Conservation (phyloP, 2,797 vertebrate genomes). For the Sebastes trivittatus region DNA sequence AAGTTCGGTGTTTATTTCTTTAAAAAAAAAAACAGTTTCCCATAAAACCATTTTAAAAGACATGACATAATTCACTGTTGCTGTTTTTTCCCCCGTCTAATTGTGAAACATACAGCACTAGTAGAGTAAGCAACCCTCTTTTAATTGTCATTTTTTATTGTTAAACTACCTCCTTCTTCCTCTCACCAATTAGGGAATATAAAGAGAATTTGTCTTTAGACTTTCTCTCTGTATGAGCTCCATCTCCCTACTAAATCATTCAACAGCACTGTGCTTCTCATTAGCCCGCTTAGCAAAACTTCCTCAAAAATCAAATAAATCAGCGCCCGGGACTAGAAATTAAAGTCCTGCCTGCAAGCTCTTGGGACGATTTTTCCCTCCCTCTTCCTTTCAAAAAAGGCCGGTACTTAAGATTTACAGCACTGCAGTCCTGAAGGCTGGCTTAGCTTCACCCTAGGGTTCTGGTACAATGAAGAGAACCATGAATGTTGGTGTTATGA, state of each 20-base stretch:
- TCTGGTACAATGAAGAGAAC: conserved; percentile 36
- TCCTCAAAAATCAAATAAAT: conserved; percentile 93
- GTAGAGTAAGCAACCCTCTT: conserved; percentile 49
- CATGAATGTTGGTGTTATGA: conserved; percentile 16
- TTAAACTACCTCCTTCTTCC: conserved; percentile 82
- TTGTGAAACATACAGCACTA: conserved; percentile 43
- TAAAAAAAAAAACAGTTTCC: background rate
- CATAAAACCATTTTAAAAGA: conserved; percentile 23
- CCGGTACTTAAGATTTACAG: conserved; percentile 64
- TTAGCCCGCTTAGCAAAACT: conserved; percentile 94
- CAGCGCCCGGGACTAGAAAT: conserved; percentile 87
- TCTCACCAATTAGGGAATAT: conserved; percentile 86
- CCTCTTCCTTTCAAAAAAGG: conserved; percentile 38
- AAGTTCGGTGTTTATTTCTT: background rate
- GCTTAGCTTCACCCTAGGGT: conserved; percentile 49
- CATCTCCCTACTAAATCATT: conserved; percentile 89
- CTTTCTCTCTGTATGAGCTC: conserved; percentile 68
- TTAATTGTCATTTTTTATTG: conserved; percentile 76
- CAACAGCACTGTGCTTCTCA: conserved; percentile 89
- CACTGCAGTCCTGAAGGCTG: conserved; percentile 53
- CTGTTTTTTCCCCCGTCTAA: conserved; percentile 13
- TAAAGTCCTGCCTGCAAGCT: conserved; percentile 82
- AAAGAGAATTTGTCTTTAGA: conserved; percentile 86
- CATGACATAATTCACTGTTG: conserved; percentile 32
- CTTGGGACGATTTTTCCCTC: conserved; percentile 51